Conservation (phyloP, 2,113 vertebrate genomes). For the Grammomys surdaster region DNA sequence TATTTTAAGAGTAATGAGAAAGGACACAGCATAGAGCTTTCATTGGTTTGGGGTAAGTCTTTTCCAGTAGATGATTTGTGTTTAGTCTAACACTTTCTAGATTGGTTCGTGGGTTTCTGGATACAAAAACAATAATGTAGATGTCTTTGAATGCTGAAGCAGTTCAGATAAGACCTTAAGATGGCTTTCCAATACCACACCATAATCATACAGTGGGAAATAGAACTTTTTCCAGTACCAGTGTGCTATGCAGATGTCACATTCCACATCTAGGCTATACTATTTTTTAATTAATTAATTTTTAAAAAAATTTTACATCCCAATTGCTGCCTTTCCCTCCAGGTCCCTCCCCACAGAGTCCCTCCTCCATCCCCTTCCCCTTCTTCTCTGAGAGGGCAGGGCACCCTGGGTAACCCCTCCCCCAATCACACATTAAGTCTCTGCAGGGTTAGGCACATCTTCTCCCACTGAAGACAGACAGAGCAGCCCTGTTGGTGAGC, state of each 20-base stretch:
- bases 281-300: neutral
- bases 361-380: no score
- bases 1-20: neutral
- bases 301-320: no score
- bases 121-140: neutral
- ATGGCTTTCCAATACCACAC: neutral
- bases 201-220: neutral
- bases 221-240: neutral
- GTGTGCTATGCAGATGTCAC: neutral
- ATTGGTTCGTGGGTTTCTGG: neutral
- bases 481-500: no score
- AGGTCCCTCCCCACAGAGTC: no score
- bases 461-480: no score
- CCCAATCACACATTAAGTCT: no score
- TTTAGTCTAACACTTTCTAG: neutral
- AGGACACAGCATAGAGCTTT: neutral
- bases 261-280: neutral
- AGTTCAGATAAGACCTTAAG: neutral
- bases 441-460: no score
- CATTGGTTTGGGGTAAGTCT: no score
- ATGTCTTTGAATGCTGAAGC: neutral
- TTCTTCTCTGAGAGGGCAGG: no score
- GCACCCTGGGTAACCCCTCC: no score
- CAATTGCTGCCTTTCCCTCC: no score
- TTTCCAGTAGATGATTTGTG: neutral